Evolutionary conservation across 2,888 invertebrate species (phyloP), one percentile per base, ranked within the genome.

Genomic region (Maniola hyperantus): DNA sequence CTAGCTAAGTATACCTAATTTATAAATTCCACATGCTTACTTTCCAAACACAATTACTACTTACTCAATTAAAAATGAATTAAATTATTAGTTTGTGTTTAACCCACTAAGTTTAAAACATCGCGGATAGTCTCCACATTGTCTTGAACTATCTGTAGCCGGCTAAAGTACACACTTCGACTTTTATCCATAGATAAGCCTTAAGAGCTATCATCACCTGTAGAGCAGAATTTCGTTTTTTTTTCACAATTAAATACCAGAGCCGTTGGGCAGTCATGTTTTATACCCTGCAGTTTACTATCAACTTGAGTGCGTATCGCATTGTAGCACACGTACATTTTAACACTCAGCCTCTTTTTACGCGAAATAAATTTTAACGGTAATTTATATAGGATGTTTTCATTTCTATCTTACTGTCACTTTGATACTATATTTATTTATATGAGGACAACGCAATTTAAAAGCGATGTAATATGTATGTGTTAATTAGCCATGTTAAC

Each of bases 321-420:
- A 48, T 34, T 61, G 63, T 58, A 51, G 34, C 50, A 44, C 66
- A 48, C 53, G 46, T 42, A 60, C 67, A 54, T 58, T 64, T 64
- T 34, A n/a, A 67, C 67, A 60, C 64, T 65, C 51, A 58, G 62
- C 53, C 65, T 65, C 50, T 57, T 61, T 61, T 68, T 68, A 53
- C 48, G 65, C 65, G 51, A 58, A n/a, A 64, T 64, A 65, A 65
- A 53, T 62, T 65, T 58, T 65, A 68, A 53, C 68, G 65, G 68
- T 62, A 55, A 57, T 65, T 39, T 65, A 57, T 57, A 65, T 54
- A 62, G 57, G 33, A 7, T 58, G 65, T 46, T 68, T 60, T 65
- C 34, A 60, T 7, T n/a, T 10, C 33, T 60, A 10, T 18, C 13
- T 42, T 51, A 18, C 26, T 26, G 15, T 46, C 5, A 11, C 13